Evolutionary conservation across 2,797 vertebrate species (phyloP), one percentile per base, ranked within the genome.

Genomic region (Artibeus lituratus): DNA sequence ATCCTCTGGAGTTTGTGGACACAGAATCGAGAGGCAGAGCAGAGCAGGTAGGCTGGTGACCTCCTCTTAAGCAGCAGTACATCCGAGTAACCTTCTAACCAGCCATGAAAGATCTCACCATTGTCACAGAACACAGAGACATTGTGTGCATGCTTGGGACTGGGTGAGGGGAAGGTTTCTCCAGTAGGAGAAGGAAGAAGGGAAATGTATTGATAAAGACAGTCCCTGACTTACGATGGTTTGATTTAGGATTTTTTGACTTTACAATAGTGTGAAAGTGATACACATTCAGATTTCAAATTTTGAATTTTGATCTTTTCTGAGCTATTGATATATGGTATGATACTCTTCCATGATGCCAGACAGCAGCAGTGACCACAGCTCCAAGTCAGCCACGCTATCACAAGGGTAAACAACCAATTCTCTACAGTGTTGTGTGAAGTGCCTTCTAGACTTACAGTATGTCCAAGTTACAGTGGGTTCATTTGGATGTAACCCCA

Each of bases 21-120:
- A 98, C 83, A 98, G 98, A 98, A 98, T 97, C 15, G 98, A 98
- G 97, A 98, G 98, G 97, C 98, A 98, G 97, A 98, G 97, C 98
- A 98, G 98, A 98, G 96, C 98, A 98, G 99, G 99, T 99, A 98
- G 91, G 98, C 96, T 90, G 39, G 44, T 32, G 39, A 44, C 91
- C 67, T n/a, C 1, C 84, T 91, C 37, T 92, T 57, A 65, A 82
- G 24, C 32, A 42, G 72, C 6, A 8, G 65, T 42, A 8, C 7
- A 1, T 69, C 24, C 47, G 69, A 10, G 57, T 82, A 51, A 90
- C 21, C 44, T 88, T 24, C 59, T 39, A 5, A 32, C 80, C 29
- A 86, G 51, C 65, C 69, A 0, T 5, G 53, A 91, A 92, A 87
- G 91, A 10, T 22, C 15, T 55, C 39, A 2, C 55, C 42, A 3